Conservation (phyloP, 1,140 invertebrate species). For the Scylla paramamosain region DNA sequence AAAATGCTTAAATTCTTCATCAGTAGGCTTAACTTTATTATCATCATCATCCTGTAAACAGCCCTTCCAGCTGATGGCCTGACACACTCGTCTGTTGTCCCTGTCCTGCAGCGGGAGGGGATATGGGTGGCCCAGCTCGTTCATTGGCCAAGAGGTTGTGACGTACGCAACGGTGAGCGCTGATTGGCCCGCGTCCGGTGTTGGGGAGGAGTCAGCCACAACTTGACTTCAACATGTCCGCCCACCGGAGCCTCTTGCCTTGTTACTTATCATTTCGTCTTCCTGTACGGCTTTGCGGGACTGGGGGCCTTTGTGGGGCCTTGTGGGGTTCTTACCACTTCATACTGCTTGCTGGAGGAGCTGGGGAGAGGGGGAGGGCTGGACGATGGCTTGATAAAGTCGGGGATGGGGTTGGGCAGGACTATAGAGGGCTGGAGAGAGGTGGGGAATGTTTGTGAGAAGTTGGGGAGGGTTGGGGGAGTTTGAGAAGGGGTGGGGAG, state of each 20-base stretch:
- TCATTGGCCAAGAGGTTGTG: slow-evolving; percentile 64
- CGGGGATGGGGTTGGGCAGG: no score
- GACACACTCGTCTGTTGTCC: no score
- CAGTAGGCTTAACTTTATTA: no score
- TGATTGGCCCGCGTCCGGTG: slow-evolving; percentile 68
- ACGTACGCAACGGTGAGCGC: slow-evolving; percentile 33
- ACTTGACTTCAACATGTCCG: slow-evolving; percentile 9
- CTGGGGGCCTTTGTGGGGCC: no score
- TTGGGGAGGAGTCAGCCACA: slow-evolving; percentile 60
- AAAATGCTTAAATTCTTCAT: no score
- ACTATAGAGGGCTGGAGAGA: neutral
- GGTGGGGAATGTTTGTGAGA: no score
- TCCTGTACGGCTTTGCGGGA: neutral
- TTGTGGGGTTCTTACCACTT: neutral
- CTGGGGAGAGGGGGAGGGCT: neutral
- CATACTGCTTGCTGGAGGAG: neutral
- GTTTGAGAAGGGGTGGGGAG: neutral
- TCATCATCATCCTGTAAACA: no score
- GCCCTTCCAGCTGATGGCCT: no score
- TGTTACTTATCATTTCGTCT: neutral
- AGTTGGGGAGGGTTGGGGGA: no score
- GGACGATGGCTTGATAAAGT: no score
- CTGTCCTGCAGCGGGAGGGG: no score
- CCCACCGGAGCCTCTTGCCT: neutral
- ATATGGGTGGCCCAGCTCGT: slow-evolving; percentile 40